These are phyloP conservation scores for Exocentrus adspersus DNA, from an alignment of 2,888 invertebrate genomes.

Conservation along the genomic window DNA sequence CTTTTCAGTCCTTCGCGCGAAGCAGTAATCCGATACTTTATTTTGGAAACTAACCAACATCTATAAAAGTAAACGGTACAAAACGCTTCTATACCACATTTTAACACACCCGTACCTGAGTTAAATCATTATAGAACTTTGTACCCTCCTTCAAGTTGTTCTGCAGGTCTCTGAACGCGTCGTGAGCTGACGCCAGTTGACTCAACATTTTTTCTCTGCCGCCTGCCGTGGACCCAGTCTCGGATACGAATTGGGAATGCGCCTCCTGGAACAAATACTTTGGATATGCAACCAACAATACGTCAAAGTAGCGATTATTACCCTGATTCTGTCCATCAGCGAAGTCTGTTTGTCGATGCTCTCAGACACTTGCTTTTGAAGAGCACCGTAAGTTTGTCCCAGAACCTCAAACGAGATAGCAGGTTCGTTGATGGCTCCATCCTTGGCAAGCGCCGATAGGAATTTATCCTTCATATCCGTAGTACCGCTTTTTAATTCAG, in stretches of 20 bases:
- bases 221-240: constrained; percentile 72
- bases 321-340: constrained; percentile 75
- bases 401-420: constrained; percentile 76
- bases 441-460: constrained; percentile 77
- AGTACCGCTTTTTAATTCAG: constrained; percentile 81
- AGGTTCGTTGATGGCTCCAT: constrained; percentile 83
- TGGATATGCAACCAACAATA: no score
- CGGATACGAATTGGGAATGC: constrained; percentile 71
- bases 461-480: constrained; percentile 87
- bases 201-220: constrained; percentile 83
- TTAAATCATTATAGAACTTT: constrained; percentile 94
- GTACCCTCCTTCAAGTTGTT: constrained; percentile 94
- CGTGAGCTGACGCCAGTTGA: constrained; percentile 89
- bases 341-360: constrained; percentile 78
- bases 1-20: constrained; percentile 98
- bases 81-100: neutral
- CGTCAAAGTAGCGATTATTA: constrained; percentile 49
- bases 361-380: constrained; percentile 82
- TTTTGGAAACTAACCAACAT: constrained; percentile 94
- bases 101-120: constrained; percentile 68
- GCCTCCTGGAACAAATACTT: no score
- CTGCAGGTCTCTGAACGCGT: constrained; percentile 90
- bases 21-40: constrained; percentile 97
- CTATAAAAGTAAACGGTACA: constrained; percentile 62
- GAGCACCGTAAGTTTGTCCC: constrained; percentile 78